Base-by-base conservation (phyloP, 2,797 vertebrate genomes). In the Eospalax fontanierii region DNA sequence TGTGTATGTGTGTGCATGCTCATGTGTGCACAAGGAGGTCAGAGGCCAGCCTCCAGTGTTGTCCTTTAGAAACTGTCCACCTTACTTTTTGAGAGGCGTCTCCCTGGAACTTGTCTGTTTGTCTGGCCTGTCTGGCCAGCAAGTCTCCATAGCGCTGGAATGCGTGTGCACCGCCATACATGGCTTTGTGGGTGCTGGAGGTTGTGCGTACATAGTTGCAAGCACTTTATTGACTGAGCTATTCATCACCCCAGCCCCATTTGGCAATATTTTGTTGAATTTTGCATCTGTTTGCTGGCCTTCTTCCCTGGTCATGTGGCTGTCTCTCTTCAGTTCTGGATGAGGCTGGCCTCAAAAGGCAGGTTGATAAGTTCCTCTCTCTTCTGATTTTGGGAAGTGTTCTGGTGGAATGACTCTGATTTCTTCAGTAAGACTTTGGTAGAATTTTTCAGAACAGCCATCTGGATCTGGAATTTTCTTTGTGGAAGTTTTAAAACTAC, bases 401-500 rank as follows among this genome's bases (percentile, higher is more conserved):
- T 74, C 66, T 83, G 89, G 24, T 78, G 50, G 68, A 68, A 57
- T 38, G 18, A 18, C 7, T 85, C 21, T 33, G 18, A 68, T 87
- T 65, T 94, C 73, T 92, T 70, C 79, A 95, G 40, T 70, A 74
- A 79, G 35, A 59, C 66, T 91, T 89, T 59, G 50, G 15, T 43
- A 21, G 18, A 54, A 76, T 90, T 91, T 66, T 66, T 50, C 74
- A 59, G 78, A 79, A 95, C 92, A 90, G 46, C 46, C 74, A 76
- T 65, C 66, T 71, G 61, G 68, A 33, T 73, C 30, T 93, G 46
- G n/a, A 57, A 35, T 57, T 85, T 71, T 57, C 46, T 86, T 71
- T 86, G 57, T 82, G 91, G 54, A 84, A 88, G 82, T 46, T 91
- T 87, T 79, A 22, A 79, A 91, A 85, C 16, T 87, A 46, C 43